Conservation (phyloP, 2,113 vertebrate genomes). For the Thinocorus orbignyianus region DNA sequence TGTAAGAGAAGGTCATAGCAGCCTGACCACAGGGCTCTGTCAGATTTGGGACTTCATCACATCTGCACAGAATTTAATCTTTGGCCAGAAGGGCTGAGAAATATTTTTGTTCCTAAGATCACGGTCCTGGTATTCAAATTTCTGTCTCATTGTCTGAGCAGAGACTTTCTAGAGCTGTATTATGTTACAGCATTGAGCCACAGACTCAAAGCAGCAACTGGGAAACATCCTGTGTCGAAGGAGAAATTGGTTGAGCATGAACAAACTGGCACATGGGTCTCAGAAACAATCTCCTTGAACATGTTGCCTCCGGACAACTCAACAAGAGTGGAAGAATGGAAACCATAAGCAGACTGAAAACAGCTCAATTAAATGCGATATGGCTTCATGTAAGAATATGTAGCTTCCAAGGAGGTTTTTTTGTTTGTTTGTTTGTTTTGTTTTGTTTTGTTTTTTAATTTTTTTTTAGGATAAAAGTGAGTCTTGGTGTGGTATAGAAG, state of each 20-base stretch:
- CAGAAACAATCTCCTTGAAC: background rate
- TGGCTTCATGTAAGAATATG: background rate
- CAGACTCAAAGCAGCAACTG: background rate
- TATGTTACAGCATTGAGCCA: background rate
- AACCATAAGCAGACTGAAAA: background rate
- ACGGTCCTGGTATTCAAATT: background rate
- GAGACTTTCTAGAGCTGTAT: background rate
- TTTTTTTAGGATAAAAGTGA: background rate
- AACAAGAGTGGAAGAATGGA: background rate
- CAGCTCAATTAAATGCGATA: background rate
- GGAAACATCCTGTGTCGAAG: background rate
- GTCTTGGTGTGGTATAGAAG: background rate
- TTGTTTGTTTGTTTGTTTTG: too few relatives aligned
- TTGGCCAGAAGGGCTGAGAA: background rate
- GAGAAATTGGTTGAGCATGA: background rate
- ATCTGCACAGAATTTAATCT: background rate
- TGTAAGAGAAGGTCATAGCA: background rate
- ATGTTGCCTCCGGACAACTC: background rate
- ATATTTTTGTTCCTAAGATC: background rate
- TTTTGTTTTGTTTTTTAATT: too few relatives aligned
- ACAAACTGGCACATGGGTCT: background rate
- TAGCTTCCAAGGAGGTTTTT: background rate
- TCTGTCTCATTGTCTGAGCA: background rate
- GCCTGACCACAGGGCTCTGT: background rate
- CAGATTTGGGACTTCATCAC: background rate